Evolutionary conservation across 2,888 invertebrate genomes (phyloP), one percentile per base, ranked within the genome.

Genomic region (Erebia epiphron): DNA sequence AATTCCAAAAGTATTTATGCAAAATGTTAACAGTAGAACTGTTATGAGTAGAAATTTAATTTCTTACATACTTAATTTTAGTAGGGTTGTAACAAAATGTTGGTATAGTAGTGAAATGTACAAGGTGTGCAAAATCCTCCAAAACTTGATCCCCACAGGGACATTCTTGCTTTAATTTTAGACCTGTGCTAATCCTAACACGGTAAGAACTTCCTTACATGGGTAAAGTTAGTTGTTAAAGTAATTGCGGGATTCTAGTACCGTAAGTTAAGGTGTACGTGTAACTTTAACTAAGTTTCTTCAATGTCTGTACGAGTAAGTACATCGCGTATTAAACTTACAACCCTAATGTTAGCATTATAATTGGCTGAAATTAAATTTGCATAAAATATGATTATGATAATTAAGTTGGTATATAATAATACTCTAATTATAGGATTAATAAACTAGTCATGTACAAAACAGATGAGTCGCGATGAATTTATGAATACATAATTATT

Each of bases 391-490:
- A 35, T 35, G 35, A 43, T 49, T 65, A 66, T 61, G 26, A 26
- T 50, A 26, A 43, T 61, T 71, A 49, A 63, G 49, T 67, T 54
- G 26, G 61, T 41, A 43, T 18, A 16, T 52, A 52, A n/a, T 52
- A 52, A n/a, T 14, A 14, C 9, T 16, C 16, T 2, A 4, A 62
- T 65, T 56, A 21, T 66, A 52, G 35, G 18, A 67, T 26, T 26
- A 57, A 26, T 71, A 68, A 69, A 52, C 41, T 70, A 72, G 65
- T 62, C 49, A 43, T 67, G 58, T 56, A 52, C 60, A 71, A 41
- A 54, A 66, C 52, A 21, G 50, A 71, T 69, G 74, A 74, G 74
- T 74, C 74, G 74, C 74, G 74, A 63, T 74, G 54, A 74, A 74
- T 74, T n/a, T 74, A 74, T 74, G 74, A 74, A 74, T 52, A 68